These are phyloP conservation scores for Lytechinus pictus DNA, from an alignment of 35 echinoderm and acorn worm species.

Conservation along the genomic window DNA sequence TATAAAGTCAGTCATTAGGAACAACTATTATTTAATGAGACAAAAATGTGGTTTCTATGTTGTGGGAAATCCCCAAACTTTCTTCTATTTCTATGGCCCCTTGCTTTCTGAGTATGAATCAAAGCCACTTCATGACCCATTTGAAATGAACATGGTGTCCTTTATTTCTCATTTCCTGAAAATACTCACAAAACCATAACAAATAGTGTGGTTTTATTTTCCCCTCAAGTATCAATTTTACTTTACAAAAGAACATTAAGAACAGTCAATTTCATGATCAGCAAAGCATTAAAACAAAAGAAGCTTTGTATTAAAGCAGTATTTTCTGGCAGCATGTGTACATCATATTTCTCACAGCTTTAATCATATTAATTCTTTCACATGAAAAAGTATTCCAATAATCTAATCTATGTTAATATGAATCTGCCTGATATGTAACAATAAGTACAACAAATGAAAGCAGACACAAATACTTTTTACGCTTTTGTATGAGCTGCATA, in stretches of 20 bases:
- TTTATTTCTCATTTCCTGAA: neutral
- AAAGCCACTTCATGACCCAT: neutral
- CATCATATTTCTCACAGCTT: neutral
- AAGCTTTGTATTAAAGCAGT: neutral
- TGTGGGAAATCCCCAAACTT: too few relatives aligned
- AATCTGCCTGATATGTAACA: neutral
- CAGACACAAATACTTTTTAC: neutral
- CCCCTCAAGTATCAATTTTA: neutral
- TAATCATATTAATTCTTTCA: neutral
- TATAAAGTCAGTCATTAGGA: too few relatives aligned
- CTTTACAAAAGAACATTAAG: neutral
- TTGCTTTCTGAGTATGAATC: too few relatives aligned
- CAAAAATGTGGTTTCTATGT: too few relatives aligned
- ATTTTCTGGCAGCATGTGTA: neutral
- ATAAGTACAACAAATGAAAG: neutral
- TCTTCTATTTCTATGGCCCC: too few relatives aligned
- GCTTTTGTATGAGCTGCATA: neutral
- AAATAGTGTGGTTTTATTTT: neutral
- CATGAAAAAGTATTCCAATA: neutral
- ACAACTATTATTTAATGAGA: too few relatives aligned
- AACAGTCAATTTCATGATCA: neutral
- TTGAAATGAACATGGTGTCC: neutral
- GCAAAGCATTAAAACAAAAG: neutral
- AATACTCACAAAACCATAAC: too few relatives aligned
- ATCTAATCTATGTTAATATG: neutral